Conservation (phyloP, 1,140 invertebrate species). For the Bombus confusus region DNA sequence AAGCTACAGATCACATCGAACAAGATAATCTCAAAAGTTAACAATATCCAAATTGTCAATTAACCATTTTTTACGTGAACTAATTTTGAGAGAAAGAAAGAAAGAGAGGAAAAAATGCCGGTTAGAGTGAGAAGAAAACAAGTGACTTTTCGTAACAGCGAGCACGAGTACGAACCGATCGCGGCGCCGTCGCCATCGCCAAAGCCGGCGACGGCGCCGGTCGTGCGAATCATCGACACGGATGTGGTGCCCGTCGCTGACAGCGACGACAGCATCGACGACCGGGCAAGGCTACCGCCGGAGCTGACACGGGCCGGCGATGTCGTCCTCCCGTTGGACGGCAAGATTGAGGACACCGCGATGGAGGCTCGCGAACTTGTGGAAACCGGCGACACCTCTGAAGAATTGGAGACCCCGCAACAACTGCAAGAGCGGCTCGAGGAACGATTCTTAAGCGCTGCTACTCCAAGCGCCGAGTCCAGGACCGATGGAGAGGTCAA, state of each 20-base stretch:
- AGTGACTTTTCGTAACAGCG: conserved; percentile 83
- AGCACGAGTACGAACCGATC: conserved; percentile 94
- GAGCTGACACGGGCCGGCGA: conserved; percentile 78
- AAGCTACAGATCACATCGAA: too few species aligned
- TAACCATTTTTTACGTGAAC: not conserved
- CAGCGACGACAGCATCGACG: conserved; percentile 81
- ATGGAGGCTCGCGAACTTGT: conserved; percentile 79
- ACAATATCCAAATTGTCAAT: not conserved
- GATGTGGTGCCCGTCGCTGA: conserved; percentile 80
- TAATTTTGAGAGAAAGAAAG: not conserved
- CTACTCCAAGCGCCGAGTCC: conserved; percentile 83
- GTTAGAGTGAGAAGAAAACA: conserved; percentile 36
- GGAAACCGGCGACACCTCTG: conserved; percentile 75
- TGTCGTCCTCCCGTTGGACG: conserved; percentile 79
- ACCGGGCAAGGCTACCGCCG: conserved; percentile 71
- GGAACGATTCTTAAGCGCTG: conserved; percentile 81
- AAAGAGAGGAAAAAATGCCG: not conserved
- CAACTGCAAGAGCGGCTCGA: conserved; percentile 84
- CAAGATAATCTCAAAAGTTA: not conserved
- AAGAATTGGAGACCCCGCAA: conserved; percentile 76
- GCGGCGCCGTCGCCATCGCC: conserved; percentile 76
- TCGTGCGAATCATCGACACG: conserved; percentile 80
- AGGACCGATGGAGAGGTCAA: conserved; percentile 86
- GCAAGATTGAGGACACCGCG: conserved; percentile 78
- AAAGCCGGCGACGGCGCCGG: conserved; percentile 78